Evolutionary conservation across 2,113 vertebrate genomes (phyloP).

Genomic region (Pristiophorus japonicus): DNA sequence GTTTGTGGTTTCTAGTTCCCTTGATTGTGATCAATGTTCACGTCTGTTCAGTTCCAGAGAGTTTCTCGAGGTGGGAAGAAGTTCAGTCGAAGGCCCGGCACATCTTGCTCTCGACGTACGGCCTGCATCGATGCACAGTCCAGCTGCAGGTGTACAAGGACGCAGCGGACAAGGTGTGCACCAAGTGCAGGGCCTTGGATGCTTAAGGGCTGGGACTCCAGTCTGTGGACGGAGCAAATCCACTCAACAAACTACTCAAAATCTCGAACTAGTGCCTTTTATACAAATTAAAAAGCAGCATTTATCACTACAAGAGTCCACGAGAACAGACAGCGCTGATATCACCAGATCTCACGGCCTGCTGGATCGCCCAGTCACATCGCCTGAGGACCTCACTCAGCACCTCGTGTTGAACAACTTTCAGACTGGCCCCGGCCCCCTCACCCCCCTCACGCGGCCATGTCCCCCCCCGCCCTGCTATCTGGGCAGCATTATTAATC

Average conservation of each 20-base stretch:
- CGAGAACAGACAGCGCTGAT: neutral
- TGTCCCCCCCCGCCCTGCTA: too few relatives aligned
- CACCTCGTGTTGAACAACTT: neutral
- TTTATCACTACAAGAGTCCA: neutral
- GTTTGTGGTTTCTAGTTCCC: neutral
- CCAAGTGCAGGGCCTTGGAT: constrained; percentile 60
- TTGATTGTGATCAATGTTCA: neutral
- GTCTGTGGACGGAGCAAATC: neutral
- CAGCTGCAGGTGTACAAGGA: constrained; percentile 81
- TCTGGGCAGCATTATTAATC: neutral
- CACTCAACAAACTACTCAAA: neutral
- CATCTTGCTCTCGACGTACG: constrained; percentile 76
- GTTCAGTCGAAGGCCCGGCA: constrained; percentile 80
- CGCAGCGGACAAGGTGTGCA: constrained; percentile 61
- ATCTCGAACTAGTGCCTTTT: neutral
- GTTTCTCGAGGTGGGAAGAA: constrained; percentile 81
- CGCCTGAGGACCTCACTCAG: neutral
- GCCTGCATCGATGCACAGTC: constrained; percentile 79
- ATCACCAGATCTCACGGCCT: neutral
- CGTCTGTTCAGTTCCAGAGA: constrained; percentile 69
- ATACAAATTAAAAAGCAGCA: neutral
- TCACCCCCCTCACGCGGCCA: too few relatives aligned
- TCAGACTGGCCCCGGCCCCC: too few relatives aligned
- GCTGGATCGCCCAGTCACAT: neutral
- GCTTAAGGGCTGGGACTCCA: neutral